phyloP scores from a whole-genome alignment of 2,113 vertebrate species.

The Esox niger region DNA sequence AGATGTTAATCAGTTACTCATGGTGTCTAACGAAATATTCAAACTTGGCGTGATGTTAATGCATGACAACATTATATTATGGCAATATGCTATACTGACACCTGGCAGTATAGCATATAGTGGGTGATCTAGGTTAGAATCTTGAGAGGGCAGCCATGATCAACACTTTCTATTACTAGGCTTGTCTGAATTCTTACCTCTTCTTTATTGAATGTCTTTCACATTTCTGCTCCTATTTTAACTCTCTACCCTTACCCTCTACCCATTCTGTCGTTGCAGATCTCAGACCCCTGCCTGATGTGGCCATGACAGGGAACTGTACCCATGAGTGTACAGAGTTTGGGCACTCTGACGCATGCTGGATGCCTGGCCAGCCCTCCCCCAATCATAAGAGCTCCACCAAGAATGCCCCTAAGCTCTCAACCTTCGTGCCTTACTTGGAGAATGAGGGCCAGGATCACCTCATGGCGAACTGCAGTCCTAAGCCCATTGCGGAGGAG shows the following conservation, averaged over 20 bases:
- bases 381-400: slow-evolving; percentile 85
- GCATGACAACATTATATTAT: too few species aligned
- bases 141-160: too few species aligned
- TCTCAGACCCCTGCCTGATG: slow-evolving; percentile 92
- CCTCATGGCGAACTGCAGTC: slow-evolving; percentile 87
- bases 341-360: slow-evolving; percentile 96
- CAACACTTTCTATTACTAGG: too few species aligned
- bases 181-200: too few species aligned
- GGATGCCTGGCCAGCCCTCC: slow-evolving; percentile 96
- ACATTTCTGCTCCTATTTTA: neutral
- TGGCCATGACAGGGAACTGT: slow-evolving; percentile 98
- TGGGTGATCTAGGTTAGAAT: too few species aligned
- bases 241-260: neutral
- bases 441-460: slow-evolving; percentile 89
- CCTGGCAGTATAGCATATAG: too few species aligned
- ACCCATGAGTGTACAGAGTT: slow-evolving; percentile 96
- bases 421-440: slow-evolving; percentile 99
- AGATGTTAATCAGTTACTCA: too few species aligned
- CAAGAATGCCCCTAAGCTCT: slow-evolving; percentile 90
- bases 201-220: neutral
- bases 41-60: too few species aligned
- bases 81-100: too few species aligned
- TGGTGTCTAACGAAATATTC: too few species aligned
- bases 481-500: slow-evolving; percentile 88
- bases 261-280: slow-evolving; percentile 63